Evolutionary conservation across 2,888 invertebrate species (phyloP).

Genomic region (Fragum fragum): DNA sequence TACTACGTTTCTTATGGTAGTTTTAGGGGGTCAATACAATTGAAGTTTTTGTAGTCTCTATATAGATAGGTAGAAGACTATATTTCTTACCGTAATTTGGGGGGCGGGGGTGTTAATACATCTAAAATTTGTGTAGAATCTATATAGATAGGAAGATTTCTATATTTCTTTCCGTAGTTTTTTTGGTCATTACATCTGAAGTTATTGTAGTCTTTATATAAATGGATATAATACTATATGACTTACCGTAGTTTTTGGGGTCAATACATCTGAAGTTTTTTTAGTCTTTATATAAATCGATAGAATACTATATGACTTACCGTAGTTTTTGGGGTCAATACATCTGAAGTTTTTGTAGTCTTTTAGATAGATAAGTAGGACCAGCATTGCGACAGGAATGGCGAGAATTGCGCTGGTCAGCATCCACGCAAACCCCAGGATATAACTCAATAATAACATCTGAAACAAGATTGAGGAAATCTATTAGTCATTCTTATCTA

Average conservation of each 20-base stretch:
- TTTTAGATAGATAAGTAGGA: conserved; percentile 71
- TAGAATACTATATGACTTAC: conserved; percentile 61
- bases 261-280: conserved; percentile 71
- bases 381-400: conserved; percentile 77
- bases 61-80: conserved; percentile 65
- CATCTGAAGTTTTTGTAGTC: conserved; percentile 63
- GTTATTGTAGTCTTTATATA: too few relatives aligned
- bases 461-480: conserved; percentile 52
- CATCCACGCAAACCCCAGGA: conserved; percentile 78
- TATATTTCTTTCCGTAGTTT: too few relatives aligned
- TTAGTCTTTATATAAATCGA: conserved; percentile 68
- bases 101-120: conserved; percentile 73
- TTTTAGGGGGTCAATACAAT: conserved; percentile 76
- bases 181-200: neutral
- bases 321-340: conserved; percentile 79
- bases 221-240: neutral
- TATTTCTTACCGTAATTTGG: conserved; percentile 75
- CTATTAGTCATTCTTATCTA: neutral
- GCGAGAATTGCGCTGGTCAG: conserved; percentile 72
- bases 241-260: conserved; percentile 78
- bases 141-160: too few relatives aligned
- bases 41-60: conserved; percentile 57
- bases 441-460: conserved; percentile 79
- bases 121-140: conserved; percentile 50
- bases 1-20: conserved; percentile 71